phyloP scores from a whole-genome alignment of 2,113 vertebrate species.

The Okapia johnstoni region DNA sequence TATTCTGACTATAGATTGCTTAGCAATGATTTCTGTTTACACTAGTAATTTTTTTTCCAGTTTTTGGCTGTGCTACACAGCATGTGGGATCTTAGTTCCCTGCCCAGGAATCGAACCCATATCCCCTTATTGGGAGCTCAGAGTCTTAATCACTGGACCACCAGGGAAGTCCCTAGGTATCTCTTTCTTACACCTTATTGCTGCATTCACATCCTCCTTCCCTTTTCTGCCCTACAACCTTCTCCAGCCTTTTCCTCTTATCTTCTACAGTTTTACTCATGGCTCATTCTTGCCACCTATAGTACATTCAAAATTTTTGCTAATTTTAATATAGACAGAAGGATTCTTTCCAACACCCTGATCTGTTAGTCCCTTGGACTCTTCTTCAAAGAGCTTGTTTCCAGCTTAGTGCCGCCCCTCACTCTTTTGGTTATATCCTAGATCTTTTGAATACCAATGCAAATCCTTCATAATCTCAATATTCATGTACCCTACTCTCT shows the following conservation, averaged over 20 bases:
- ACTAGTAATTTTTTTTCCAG: rapidly evolving
- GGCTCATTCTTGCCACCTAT: neutral
- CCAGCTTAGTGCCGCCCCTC: neutral
- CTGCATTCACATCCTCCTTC: neutral
- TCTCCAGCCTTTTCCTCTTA: neutral
- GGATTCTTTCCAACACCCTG: neutral
- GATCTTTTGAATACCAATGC: neutral
- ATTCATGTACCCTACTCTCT: neutral
- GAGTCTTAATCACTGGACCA: neutral
- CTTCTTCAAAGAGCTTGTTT: neutral
- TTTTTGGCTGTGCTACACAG: neutral
- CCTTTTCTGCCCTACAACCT: neutral
- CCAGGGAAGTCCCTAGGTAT: neutral
- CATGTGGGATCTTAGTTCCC: neutral
- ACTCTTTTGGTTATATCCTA: neutral
- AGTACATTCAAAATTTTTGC: neutral
- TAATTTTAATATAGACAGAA: neutral
- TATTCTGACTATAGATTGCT: neutral
- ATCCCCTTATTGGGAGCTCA: neutral
- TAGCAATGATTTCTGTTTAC: neutral
- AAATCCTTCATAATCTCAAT: neutral
- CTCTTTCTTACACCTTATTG: neutral
- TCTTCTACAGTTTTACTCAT: neutral
- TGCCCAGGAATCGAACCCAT: neutral
- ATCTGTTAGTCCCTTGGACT: neutral